phyloP scores from a whole-genome alignment of 2,888 invertebrate genomes.

The Dioctria linearis region DNA sequence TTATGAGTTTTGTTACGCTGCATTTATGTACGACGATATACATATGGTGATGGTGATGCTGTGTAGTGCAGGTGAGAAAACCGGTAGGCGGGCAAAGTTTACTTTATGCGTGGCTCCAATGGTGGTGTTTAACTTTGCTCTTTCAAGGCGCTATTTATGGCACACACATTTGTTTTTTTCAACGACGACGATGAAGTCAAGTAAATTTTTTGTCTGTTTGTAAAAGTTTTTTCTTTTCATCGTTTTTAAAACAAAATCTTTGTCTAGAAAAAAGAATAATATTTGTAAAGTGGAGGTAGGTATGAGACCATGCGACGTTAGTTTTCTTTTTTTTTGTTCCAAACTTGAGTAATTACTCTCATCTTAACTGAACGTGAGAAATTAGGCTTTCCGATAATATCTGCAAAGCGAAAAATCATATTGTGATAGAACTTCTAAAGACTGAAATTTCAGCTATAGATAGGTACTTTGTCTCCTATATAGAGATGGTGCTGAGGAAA shows the following conservation, averaged over 20 bases:
- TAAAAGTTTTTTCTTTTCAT: not conserved
- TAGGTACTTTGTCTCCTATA: too few relatives aligned
- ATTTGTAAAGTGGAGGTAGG: too few relatives aligned
- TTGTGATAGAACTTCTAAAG: too few relatives aligned
- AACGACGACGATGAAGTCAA: not conserved
- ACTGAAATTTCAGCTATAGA: too few relatives aligned
- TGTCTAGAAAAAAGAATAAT: constrained; percentile 10
- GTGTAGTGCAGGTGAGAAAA: constrained; percentile 40
- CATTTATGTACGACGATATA: not conserved
- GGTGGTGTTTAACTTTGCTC: constrained; percentile 3
- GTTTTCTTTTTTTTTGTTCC: too few relatives aligned
- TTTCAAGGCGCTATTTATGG: constrained; percentile 38
- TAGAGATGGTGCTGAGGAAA: too few relatives aligned
- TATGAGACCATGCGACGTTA: too few relatives aligned
- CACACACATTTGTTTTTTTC: constrained; percentile 23
- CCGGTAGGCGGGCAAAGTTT: constrained; percentile 40
- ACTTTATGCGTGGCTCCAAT: constrained; percentile 19
- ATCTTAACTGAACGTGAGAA: too few relatives aligned
- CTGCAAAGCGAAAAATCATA: too few relatives aligned
- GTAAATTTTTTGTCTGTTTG: not conserved
- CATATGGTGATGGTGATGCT: too few relatives aligned
- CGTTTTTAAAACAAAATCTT: constrained; percentile 7
- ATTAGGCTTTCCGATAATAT: too few relatives aligned
- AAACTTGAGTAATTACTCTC: too few relatives aligned
- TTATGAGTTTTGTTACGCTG: constrained; percentile 29